Conservation (phyloP, 30 jellyfish, hydroid and myxozoan species). For the Mastigias papua region DNA sequence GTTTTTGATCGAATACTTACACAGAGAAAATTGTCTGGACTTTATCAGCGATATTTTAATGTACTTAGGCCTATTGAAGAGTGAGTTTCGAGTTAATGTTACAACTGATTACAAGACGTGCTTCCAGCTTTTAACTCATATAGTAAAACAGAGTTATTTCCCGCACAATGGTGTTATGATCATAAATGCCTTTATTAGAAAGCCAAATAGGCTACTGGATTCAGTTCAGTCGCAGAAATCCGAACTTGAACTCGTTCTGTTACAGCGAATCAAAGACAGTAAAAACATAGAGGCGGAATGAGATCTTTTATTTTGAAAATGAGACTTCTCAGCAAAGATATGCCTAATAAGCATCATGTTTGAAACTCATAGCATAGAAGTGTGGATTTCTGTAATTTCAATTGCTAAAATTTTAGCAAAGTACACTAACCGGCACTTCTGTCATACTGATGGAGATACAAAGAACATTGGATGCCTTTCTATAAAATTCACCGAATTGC, state of each 20-base stretch:
- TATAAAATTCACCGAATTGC: too few species aligned
- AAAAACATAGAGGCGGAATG: not conserved
- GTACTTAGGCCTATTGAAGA: slow-evolving; percentile 55
- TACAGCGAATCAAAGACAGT: not conserved
- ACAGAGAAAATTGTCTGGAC: slow-evolving; percentile 42
- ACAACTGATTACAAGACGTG: slow-evolving; percentile 31
- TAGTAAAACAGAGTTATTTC: slow-evolving; percentile 29
- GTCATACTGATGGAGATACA: too few species aligned
- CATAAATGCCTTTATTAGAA: slow-evolving; percentile 33
- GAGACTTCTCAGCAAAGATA: too few species aligned
- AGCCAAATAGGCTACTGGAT: slow-evolving; percentile 12
- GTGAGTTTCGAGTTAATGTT: slow-evolving; percentile 60
- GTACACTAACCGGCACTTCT: too few species aligned
- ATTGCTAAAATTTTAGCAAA: too few species aligned
- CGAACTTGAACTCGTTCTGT: not conserved
- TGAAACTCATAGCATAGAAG: too few species aligned
- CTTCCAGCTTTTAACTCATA: slow-evolving; percentile 24
- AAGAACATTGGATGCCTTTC: too few species aligned
- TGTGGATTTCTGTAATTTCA: too few species aligned
- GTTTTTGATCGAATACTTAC: slow-evolving; percentile 13
- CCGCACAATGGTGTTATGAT: slow-evolving; percentile 28
- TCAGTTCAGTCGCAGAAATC: not conserved
- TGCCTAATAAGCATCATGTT: too few species aligned
- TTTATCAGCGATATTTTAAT: slow-evolving; percentile 58
- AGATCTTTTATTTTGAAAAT: too few species aligned